Conservation (phyloP, 2,797 vertebrate species). For the Ibycter americanus region DNA sequence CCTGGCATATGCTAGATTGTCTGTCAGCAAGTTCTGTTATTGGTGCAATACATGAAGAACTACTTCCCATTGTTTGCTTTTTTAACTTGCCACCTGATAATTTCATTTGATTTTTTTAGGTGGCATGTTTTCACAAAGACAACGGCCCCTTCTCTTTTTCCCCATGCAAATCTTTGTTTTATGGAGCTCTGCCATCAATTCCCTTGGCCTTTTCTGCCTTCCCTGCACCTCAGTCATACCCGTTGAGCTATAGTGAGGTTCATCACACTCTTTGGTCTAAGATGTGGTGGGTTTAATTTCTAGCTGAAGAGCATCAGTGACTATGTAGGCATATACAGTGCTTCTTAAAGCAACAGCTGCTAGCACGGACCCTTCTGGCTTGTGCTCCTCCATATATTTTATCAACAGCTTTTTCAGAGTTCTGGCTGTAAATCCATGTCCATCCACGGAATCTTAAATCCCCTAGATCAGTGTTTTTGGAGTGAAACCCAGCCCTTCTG, state of each 20-base stretch:
- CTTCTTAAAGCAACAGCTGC: not conserved
- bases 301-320: not conserved
- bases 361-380: accelerated
- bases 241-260: not conserved
- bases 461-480: not conserved
- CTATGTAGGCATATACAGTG: accelerated
- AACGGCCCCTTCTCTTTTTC: no score
- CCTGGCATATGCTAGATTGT: not conserved
- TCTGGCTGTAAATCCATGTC: not conserved
- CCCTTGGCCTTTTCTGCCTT: not conserved
- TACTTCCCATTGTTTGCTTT: not conserved
- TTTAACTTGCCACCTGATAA: not conserved
- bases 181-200: not conserved
- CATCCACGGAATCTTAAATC: not conserved
- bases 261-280: not conserved
- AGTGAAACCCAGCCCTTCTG: not conserved
- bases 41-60: not conserved
- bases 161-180: accelerated
- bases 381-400: not conserved
- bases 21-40: not conserved
- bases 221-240: not conserved
- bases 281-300: not conserved
- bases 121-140: not conserved
- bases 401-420: not conserved
- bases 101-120: not conserved